phyloP scores from a whole-genome alignment of 2,888 invertebrate species.

The Disparrhopalites patrizii region DNA sequence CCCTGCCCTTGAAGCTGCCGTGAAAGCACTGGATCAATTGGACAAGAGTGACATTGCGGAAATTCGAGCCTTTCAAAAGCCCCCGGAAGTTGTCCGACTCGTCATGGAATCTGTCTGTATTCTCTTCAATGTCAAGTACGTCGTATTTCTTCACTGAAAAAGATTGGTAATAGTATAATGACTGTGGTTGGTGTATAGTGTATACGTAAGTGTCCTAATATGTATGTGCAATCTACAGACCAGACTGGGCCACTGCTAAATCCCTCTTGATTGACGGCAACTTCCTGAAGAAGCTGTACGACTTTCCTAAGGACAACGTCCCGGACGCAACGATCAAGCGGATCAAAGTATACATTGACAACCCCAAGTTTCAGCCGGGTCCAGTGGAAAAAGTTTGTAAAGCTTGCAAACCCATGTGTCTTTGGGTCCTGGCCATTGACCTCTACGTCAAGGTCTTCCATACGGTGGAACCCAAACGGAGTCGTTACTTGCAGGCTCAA shows the following conservation, averaged over 20 bases:
- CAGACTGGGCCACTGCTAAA: conserved; percentile 83
- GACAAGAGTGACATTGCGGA: conserved; percentile 90
- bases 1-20: conserved; percentile 79
- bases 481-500: conserved; percentile 55
- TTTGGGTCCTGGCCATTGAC: conserved; percentile 90
- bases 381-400: conserved; percentile 77
- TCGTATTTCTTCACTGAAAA: too few relatives aligned
- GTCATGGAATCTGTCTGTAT: conserved; percentile 91
- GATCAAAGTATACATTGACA: conserved; percentile 74
- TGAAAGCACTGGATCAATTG: conserved; percentile 74
- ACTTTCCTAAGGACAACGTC: conserved; percentile 84
- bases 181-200: too few relatives aligned
- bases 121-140: conserved; percentile 73
- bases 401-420: conserved; percentile 84
- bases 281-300: conserved; percentile 74
- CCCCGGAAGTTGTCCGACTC: conserved; percentile 77
- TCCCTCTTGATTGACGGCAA: conserved; percentile 73
- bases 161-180: too few relatives aligned
- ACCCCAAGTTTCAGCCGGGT: conserved; percentile 81
- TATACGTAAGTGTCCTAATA: too few relatives aligned
- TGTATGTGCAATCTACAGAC: conserved; percentile 60
- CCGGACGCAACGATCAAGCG: conserved; percentile 70
- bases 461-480: conserved; percentile 82
- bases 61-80: conserved; percentile 80
- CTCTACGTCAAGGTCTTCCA: conserved; percentile 81